Percentiles rank a stretch among this genome's conserved stretches.
These are phyloP conservation scores for Bilobella aurantiaca DNA, from an alignment of 1,140 invertebrate species.

Conservation along the genomic window DNA sequence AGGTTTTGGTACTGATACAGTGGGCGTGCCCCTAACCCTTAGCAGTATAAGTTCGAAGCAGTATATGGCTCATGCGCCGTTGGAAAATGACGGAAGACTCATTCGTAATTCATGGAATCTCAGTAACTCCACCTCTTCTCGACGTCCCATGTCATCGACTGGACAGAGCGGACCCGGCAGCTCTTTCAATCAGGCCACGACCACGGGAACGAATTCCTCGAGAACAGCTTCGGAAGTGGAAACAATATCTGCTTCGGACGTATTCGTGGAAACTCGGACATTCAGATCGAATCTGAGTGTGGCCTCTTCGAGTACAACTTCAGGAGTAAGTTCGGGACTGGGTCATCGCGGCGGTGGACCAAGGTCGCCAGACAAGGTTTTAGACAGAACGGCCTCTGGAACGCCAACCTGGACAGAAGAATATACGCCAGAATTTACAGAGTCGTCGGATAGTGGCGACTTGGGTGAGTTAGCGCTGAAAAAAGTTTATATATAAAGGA, in stretches of 20 bases:
- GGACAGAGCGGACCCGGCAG: not conserved
- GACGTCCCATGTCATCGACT: slow-evolving; percentile 6
- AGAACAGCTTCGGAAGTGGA: slow-evolving; percentile 18
- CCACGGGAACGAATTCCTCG: too few relatives aligned
- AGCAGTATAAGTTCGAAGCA: not conserved
- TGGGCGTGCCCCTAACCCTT: not conserved
- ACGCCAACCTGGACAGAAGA: slow-evolving; percentile 96
- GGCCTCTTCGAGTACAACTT: slow-evolving; percentile 47
- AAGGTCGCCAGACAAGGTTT: slow-evolving; percentile 70
- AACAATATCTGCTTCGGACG: slow-evolving; percentile 45
- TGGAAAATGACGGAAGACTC: not conserved
- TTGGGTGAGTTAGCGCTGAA: slow-evolving; percentile 59
- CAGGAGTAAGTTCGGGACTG: slow-evolving; percentile 43
- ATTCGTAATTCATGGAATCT: slow-evolving; percentile 1
- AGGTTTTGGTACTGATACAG: not conserved
- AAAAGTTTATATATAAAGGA: too few relatives aligned
- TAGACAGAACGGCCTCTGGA: slow-evolving; percentile 44
- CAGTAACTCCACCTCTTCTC: not conserved
- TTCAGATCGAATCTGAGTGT: slow-evolving; percentile 56
- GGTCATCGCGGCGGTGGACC: slow-evolving; percentile 46
- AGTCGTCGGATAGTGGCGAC: slow-evolving; percentile 86
- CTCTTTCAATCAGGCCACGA: slow-evolving; percentile 8
- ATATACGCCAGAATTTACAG: slow-evolving; percentile 86
- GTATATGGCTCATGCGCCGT: not conserved
- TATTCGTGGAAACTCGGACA: slow-evolving; percentile 51